Evolutionary conservation across 2,888 invertebrate species (phyloP).

Genomic region (Melanargia galathea): DNA sequence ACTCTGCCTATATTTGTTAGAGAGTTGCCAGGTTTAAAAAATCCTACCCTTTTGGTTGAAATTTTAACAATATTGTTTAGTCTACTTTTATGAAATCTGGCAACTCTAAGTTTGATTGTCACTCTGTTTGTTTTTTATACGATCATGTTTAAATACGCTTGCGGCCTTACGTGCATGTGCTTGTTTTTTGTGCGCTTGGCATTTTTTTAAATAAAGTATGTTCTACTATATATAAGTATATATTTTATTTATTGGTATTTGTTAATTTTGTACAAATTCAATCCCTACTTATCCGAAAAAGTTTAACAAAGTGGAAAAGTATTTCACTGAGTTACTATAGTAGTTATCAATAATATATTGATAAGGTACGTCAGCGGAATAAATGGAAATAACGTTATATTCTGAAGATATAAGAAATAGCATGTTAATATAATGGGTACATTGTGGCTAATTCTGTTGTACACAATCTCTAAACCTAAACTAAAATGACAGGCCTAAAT

Average conservation of each 20-base stretch:
- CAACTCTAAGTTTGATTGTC: constrained; percentile 13
- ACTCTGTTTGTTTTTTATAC: constrained; percentile 1
- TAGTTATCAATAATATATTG: neutral
- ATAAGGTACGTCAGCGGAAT: neutral
- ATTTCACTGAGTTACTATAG: neutral
- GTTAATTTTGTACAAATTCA: neutral
- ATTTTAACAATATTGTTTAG: neutral
- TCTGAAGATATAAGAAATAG: neutral
- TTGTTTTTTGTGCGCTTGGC: constrained; percentile 17
- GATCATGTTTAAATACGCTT: neutral
- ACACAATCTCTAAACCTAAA: no score
- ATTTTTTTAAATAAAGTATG: neutral
- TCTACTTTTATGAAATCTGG: constrained; percentile 14
- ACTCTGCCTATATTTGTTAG: constrained; percentile 15
- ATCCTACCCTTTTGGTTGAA: constrained; percentile 13
- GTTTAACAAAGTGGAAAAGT: neutral
- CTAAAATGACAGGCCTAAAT: no score
- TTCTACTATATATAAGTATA: neutral
- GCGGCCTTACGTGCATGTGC: constrained; percentile 10
- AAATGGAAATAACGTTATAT: neutral
- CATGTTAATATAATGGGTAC: neutral
- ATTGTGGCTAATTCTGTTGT: no score
- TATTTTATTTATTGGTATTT: constrained; percentile 1
- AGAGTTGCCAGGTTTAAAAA: constrained; percentile 22
- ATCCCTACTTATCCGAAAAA: neutral